Evolutionary conservation across 1,140 invertebrate genomes (phyloP), one percentile per base, ranked within the genome.

Genomic region (Procambarus virginalis): DNA sequence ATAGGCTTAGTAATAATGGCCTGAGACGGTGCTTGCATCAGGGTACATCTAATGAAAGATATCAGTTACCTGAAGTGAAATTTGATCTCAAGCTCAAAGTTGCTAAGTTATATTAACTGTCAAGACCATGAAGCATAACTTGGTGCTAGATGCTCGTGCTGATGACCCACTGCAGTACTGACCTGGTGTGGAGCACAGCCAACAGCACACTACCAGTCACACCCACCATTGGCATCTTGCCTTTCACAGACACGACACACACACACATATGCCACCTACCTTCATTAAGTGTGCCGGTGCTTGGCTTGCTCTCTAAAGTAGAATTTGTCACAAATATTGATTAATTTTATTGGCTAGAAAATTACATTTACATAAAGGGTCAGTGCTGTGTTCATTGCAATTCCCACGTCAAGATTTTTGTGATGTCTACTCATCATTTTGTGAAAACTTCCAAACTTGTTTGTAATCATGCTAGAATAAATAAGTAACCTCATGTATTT

Each of bases 391-490:
- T 83, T 68, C 81, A 83, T 83, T 83, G 81, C 81, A 70, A 83
- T 70, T 68, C 81, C 81, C 81, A 83, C 46, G 60, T 83, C 81
- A 83, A 83, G 81, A 83, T 83, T 83, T 83, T 83, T 83, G 81
- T 83, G 60, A 83, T 70, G 81, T 83, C 81, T 83, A 83, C 60
- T 83, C 81, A 83, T 83, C 81, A 83, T 70, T 60, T 83, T 83
- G 81, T 83, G 81, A 83, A 83, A 83, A 83, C 81, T 83, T 83
- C 81, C 81, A 83, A 83, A 83, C 64, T 83, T 83, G 81, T 83
- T 83, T 83, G 81, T 83, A 83, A 83, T 83, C 81, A 83, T 83
- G 81, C 60, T 83, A 83, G 81, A 83, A 83, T 83, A 83, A 83
- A 83, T 83, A 83, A 83, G 68, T 73, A 73, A 73, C 68, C 68